Evolutionary conservation across 1,140 invertebrate genomes (phyloP).

Genomic region (Aphelinus certus): DNA sequence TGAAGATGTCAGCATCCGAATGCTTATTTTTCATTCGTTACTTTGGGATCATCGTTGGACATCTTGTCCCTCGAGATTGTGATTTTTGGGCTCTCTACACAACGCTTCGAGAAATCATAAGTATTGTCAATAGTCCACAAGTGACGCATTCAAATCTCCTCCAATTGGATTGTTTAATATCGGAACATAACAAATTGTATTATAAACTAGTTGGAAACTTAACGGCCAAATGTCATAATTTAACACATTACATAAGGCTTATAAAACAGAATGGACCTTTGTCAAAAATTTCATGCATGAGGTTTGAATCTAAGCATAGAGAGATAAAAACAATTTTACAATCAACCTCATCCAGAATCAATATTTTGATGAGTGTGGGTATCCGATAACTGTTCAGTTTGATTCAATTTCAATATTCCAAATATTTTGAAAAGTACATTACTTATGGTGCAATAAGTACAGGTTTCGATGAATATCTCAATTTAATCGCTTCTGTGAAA

Average conservation of each 20-base stretch:
- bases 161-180: neutral
- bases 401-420: no score
- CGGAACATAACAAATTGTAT: conserved; percentile 1
- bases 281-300: neutral
- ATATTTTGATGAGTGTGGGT: neutral
- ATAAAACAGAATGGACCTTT: conserved; percentile 2
- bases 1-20: conserved; percentile 14
- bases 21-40: conserved; percentile 4
- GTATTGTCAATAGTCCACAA: neutral
- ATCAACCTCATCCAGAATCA: neutral
- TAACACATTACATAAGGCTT: neutral
- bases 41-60: conserved; percentile 13
- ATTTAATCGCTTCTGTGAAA: no score
- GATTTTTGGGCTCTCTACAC: conserved; percentile 3
- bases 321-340: neutral
- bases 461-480: no score
- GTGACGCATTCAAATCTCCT: neutral
- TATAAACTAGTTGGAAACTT: neutral
- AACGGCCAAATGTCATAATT: neutral
- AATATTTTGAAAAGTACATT: no score
- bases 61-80: neutral
- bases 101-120: neutral
- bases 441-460: no score
- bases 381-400: no score
- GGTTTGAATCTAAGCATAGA: conserved; percentile 12